Evolutionary conservation across 2,888 invertebrate species (phyloP).

Genomic region (Creontiades dilutus): DNA sequence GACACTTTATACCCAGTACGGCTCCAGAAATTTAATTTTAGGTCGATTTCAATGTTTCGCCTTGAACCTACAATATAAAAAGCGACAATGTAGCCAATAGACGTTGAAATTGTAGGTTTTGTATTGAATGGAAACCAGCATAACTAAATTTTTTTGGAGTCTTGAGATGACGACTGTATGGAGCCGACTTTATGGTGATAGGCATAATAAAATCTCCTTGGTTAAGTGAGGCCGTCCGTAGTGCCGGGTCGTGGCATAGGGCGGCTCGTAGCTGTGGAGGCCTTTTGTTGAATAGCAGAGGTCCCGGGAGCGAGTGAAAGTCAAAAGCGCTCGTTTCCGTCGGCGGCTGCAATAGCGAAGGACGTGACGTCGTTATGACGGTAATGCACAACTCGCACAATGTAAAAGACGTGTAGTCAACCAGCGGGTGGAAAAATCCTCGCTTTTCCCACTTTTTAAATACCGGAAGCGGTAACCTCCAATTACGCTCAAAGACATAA

Average conservation of each 20-base stretch:
- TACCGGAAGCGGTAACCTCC: neutral
- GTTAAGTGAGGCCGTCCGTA: neutral
- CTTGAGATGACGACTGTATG: too few species aligned
- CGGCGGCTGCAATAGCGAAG: constrained; percentile 27
- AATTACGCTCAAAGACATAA: neutral
- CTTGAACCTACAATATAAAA: too few species aligned
- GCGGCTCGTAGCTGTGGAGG: neutral
- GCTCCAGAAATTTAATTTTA: too few species aligned
- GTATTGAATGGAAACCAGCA: too few species aligned
- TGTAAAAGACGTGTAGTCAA: neutral
- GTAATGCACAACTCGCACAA: constrained; percentile 6
- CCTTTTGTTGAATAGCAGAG: constrained; percentile 6
- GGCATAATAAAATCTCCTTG: neutral
- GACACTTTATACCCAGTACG: too few species aligned
- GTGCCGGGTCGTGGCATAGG: neutral
- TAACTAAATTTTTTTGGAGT: too few species aligned
- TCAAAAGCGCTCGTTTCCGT: constrained; percentile 39
- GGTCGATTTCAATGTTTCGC: too few species aligned
- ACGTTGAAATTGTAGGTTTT: too few species aligned
- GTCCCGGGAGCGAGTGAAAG: constrained; percentile 29
- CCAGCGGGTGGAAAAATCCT: neutral
- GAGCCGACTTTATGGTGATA: too few species aligned
- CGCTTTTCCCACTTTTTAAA: neutral
- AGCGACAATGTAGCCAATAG: too few species aligned
- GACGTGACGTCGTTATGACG: constrained; percentile 32